Percentiles rank a stretch among this genome's conserved stretches.
Evolutionary conservation across 2,888 invertebrate genomes (phyloP).

Genomic region (Phaedon cochleariae): DNA sequence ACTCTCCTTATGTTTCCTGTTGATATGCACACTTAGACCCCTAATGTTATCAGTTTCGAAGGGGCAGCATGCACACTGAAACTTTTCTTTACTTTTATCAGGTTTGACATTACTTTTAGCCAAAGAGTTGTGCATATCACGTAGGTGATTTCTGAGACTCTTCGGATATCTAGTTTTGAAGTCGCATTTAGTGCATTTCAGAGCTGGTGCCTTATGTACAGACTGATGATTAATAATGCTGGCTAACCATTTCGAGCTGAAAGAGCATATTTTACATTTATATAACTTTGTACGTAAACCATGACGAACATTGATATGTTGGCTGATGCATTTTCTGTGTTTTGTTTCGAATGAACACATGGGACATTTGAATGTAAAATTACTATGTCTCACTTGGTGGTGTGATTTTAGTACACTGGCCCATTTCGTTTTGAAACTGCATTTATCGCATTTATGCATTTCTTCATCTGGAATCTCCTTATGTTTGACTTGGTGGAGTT

Average conservation of each 20-base stretch:
- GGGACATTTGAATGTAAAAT: neutral
- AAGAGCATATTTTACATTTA: neutral
- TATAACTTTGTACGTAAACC: neutral
- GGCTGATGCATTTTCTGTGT: neutral
- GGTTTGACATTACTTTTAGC: no score
- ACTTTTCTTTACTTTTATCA: no score
- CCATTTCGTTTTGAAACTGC: slow-evolving; percentile 3
- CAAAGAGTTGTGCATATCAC: neutral
- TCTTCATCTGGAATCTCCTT: neutral
- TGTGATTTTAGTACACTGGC: neutral
- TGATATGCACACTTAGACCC: neutral
- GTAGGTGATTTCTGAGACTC: slow-evolving; percentile 6
- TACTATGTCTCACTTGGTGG: neutral
- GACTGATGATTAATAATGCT: neutral
- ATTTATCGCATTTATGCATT: slow-evolving; percentile 4
- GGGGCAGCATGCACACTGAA: neutral
- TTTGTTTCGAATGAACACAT: slow-evolving; percentile 2
- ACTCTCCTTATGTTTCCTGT: neutral
- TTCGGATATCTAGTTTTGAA: neutral
- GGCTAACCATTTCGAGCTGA: neutral
- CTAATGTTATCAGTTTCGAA: neutral
- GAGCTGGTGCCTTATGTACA: neutral
- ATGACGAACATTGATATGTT: neutral
- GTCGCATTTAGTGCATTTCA: neutral
- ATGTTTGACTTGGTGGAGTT: neutral